Evolutionary conservation across 2,113 vertebrate species (phyloP), one percentile per base, ranked within the genome.

Genomic region (Empidonax alnorum): DNA sequence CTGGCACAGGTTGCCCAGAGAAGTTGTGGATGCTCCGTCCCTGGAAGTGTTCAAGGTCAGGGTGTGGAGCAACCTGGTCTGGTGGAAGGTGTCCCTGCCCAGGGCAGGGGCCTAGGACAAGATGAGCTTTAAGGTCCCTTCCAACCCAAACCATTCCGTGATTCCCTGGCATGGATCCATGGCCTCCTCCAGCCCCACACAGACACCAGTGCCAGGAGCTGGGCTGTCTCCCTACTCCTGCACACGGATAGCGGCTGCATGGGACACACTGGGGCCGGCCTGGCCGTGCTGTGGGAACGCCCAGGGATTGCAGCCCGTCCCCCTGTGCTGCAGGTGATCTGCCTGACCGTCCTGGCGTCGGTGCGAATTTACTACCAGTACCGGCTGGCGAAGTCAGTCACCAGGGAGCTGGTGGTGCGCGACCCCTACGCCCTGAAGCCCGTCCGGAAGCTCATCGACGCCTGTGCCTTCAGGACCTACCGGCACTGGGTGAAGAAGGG

Each of bases 401-500:
- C 98, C 72, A 98, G 98, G 74, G 99, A 99, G 68, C 98, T 99
- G 44, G 98, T 99, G 89, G 93, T 98, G 90, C 98, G 98, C 1
- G 99, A 99, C 96, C 99, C 99, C 0, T 99, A 99, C 1, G 98
- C 99, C 1, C 95, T 99, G 41, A 99, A 99, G 91, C 99, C 99
- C 10, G 95, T 99, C 65, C 99, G 99, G 82, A 99, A 99, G 92
- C 97, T 99, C 92, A 99, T 99, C 1, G 99, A 99, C 2, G 99
- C 98, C 87, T 99, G 98, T 1, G 99, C 99, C 11, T 99, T 99
- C 98, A 98, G 99, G 84, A 99, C 99, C 94, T 99, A 99, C 5
- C 99, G 99, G 84, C 99, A 99, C 97, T 99, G 99, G 99, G 99
- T 99, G 86, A 99, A 99, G 98, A 99, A 99, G 80, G 99, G 99